These are phyloP conservation scores for Sterrhoptilus dennistouni DNA, from an alignment of 2,113 vertebrate species.

Conservation along the genomic window DNA sequence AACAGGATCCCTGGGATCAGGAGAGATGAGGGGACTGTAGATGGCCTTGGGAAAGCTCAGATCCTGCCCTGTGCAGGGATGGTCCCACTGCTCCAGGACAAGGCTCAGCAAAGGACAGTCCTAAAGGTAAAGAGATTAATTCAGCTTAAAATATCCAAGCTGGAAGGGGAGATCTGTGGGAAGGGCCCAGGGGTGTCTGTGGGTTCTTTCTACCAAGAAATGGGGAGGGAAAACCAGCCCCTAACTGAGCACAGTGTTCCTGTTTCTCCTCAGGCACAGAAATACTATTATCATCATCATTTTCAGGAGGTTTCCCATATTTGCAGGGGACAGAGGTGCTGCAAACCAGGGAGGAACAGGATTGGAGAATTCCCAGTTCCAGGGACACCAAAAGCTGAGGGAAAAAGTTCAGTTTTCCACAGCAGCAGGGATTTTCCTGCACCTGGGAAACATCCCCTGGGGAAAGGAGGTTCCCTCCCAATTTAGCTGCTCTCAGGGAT, in stretches of 20 bases:
- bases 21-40: accelerated
- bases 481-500: neutral
- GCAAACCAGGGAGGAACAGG: neutral
- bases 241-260: accelerated
- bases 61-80: neutral
- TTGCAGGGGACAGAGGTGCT: neutral
- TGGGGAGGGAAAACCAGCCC: accelerated
- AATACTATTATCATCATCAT: accelerated
- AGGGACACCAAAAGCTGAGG: neutral
- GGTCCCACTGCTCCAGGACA: neutral
- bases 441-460: neutral
- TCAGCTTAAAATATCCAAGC: neutral
- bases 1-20: accelerated
- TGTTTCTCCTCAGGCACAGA: neutral
- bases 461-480: neutral
- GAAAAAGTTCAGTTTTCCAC: neutral
- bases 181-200: accelerated
- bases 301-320: neutral
- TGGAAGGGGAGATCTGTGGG: neutral
- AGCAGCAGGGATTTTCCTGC: neutral
- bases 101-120: neutral
- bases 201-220: neutral
- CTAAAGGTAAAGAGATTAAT: neutral
- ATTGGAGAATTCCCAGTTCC: neutral
- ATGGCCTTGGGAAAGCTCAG: neutral